Base-by-base conservation (phyloP, 2,888 invertebrate genomes). In the Philereme vetulata region DNA sequence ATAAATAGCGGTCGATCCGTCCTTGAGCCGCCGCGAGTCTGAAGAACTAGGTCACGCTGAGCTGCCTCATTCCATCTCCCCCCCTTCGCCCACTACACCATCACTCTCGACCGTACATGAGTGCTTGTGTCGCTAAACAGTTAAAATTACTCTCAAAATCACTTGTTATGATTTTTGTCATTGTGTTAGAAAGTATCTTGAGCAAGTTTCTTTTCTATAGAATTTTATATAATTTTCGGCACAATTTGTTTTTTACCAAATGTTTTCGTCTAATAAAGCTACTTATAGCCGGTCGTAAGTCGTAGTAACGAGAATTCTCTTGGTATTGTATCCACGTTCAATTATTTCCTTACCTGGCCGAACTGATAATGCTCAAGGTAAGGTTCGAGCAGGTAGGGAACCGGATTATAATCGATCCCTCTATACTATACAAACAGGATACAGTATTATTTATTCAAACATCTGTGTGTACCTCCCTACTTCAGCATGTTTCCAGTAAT, bases 1-100 rank as follows among this genome's bases (percentile, higher is more conserved):
- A 90, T 90, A 87, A 90, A 92, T 92, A 90, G 88, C 89, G 85
- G 85, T 81, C 87, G 86, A 86, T 88, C 84, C 85, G 92, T 90
- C 92, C 91, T 92, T 92, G 91, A 90, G 91, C 83, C 80, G 81
- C 67, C 77, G 84, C 85, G 81, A 85, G 82, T 88, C 76, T 77
- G 80, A 84, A 85, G 81, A 92, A 88, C 88, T 91, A 81, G 91
- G 91, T 90, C 91, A 91, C 76, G 75, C 80, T 81, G 77, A 84
- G 81, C 80, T 84, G 80, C 84, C 80, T 82, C 81, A 81, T 80
- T 77, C 76, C 80, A 72, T 73, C 74, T 71, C 72, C 80, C 74
- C 36, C 81, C 75, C 79, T 67, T 55, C 58, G 47, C 76, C 65
- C 78, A 72, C 72, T 72, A 71, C 77, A 70, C 72, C 72, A 70